Conservation (phyloP, 2,113 vertebrate species). For the Cephalophus harveyi region DNA sequence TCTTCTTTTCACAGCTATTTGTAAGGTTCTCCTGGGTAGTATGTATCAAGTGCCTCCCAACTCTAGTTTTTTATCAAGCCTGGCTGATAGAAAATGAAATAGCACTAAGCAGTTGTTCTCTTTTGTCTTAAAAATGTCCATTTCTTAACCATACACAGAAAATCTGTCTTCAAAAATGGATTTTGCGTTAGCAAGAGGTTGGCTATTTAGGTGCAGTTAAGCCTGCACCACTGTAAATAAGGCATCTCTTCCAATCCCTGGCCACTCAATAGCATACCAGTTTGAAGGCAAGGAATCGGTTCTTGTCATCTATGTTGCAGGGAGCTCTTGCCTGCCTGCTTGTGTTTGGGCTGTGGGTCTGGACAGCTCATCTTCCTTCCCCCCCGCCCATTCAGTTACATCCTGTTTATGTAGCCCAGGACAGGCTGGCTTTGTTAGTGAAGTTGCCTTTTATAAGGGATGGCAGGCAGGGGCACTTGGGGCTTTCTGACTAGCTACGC, state of each 20-base stretch:
- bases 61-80: background rate
- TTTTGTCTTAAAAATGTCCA: background rate
- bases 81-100: background rate
- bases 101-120: background rate
- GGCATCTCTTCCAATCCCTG: background rate
- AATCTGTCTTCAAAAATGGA: background rate
- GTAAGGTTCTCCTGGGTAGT: background rate
- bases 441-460: conserved; percentile 12
- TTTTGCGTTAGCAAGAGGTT: background rate
- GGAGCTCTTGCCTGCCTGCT: background rate
- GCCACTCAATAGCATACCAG: accelerated
- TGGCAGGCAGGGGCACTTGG: background rate
- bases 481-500: background rate
- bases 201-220: background rate
- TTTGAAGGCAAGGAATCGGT: accelerated
- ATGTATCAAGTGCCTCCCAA: accelerated
- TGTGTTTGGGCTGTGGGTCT: accelerated
- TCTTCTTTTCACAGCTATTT: too few relatives aligned
- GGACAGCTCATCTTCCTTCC: conserved; percentile 21
- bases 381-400: background rate
- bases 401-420: conserved; percentile 36
- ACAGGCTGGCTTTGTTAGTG: conserved; percentile 27
- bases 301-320: accelerated
- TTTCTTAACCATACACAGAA: accelerated
- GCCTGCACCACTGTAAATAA: background rate